Conservation (phyloP, 2,888 invertebrate genomes). For the Agriopis aurantiaria region DNA sequence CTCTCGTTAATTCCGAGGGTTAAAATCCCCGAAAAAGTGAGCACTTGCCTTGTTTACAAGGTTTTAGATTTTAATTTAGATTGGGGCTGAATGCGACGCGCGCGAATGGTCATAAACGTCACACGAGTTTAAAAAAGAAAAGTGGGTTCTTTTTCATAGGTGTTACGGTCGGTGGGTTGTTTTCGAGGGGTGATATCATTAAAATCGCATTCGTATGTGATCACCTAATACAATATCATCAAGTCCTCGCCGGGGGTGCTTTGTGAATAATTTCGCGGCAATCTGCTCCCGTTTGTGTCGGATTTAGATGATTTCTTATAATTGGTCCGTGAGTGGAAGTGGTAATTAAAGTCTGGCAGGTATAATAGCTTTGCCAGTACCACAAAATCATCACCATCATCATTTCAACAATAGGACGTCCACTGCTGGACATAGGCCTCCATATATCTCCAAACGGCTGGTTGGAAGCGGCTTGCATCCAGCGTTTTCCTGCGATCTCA, state of each 20-base stretch:
- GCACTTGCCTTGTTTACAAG: constrained; percentile 88
- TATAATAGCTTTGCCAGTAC: not conserved
- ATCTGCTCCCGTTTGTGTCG: constrained; percentile 81
- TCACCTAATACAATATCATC: constrained; percentile 87
- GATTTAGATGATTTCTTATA: constrained; percentile 79
- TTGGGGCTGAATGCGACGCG: constrained; percentile 73
- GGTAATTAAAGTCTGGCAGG: constrained; percentile 53
- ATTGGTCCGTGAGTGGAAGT: constrained; percentile 49
- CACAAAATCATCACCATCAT: no score
- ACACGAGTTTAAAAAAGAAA: constrained; percentile 51
- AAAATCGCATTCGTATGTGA: constrained; percentile 87
- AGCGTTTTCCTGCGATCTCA: no score
- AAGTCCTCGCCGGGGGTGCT: constrained; percentile 79
- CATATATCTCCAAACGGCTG: no score
- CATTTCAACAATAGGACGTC: no score
- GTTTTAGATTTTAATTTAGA: constrained; percentile 88
- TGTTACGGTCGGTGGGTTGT: constrained; percentile 55
- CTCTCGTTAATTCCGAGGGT: constrained; percentile 85
- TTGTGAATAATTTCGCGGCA: constrained; percentile 86
- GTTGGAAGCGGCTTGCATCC: no score
- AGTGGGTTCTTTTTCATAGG: constrained; percentile 57
- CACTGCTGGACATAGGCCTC: no score
- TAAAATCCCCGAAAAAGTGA: constrained; percentile 87
- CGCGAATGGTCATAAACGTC: constrained; percentile 70
- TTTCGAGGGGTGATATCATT: constrained; percentile 76